phyloP scores from a whole-genome alignment of 2,888 invertebrate species.

The Epiperipatus broadwayi region DNA sequence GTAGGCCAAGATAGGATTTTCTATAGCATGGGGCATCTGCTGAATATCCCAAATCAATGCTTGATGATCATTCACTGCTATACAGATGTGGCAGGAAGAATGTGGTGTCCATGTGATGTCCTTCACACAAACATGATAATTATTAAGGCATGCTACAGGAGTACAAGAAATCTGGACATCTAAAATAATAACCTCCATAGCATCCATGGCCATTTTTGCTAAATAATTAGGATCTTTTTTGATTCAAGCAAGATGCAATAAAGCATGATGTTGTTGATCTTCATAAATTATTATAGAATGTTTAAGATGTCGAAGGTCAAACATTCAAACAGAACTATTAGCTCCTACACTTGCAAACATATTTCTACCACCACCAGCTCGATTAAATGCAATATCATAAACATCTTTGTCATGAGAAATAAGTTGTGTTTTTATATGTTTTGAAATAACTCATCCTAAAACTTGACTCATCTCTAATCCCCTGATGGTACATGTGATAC shows the following conservation, averaged over 20 bases:
- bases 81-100: constrained; percentile 34
- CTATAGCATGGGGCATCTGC: constrained; percentile 34
- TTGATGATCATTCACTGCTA: constrained; percentile 34
- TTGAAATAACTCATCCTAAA: constrained; percentile 75
- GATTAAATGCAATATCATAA: constrained; percentile 95
- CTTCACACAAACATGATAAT: constrained; percentile 34
- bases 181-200: constrained; percentile 70
- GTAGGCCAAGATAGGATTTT: constrained; percentile 36
- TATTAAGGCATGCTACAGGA: constrained; percentile 33
- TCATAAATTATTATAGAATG: constrained; percentile 99
- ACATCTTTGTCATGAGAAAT: constrained; percentile 99
- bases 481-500: constrained; percentile 29
- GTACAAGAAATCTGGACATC: too few species aligned
- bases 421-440: constrained; percentile 92
- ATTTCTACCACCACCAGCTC: constrained; percentile 89
- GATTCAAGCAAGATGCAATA: constrained; percentile 92
- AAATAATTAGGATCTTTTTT: constrained; percentile 98
- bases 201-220: constrained; percentile 98
- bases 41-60: constrained; percentile 37
- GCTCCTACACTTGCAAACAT: constrained; percentile 98
- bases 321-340: constrained; percentile 96
- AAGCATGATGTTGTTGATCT: constrained; percentile 82
- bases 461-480: constrained; percentile 37
- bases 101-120: constrained; percentile 37
- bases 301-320: constrained; percentile 86